phyloP scores from a whole-genome alignment of 2,888 invertebrate genomes.

The Dorcus hopei region DNA sequence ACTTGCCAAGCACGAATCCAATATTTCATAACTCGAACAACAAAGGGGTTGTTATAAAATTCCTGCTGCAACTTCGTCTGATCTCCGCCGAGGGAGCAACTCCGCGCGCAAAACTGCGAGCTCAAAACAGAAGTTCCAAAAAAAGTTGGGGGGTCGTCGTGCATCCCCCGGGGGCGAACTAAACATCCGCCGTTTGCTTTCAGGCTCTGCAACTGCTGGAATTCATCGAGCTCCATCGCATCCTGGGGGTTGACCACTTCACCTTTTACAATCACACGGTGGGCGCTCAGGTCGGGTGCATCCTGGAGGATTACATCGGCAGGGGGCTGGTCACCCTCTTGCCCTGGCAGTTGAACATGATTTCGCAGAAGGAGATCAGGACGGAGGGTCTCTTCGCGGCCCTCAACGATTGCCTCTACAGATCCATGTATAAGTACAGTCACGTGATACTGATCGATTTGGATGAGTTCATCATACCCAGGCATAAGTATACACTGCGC shows the following conservation, averaged over 20 bases:
- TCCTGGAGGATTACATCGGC: constrained; percentile 53
- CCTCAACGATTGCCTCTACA: constrained; percentile 88
- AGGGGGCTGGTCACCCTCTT: constrained; percentile 67
- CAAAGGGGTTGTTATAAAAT: too few relatives aligned
- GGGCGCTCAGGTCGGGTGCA: constrained; percentile 73
- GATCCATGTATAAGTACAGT: constrained; percentile 80
- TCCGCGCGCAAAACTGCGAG: too few relatives aligned
- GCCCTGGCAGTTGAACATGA: constrained; percentile 82
- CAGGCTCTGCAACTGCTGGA: constrained; percentile 78
- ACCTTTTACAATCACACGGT: constrained; percentile 89
- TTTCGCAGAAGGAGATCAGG: constrained; percentile 85
- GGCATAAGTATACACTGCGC: constrained; percentile 71
- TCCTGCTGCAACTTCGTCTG: too few relatives aligned
- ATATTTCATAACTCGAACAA: too few relatives aligned
- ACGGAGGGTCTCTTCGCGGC: constrained; percentile 91
- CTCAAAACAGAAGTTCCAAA: too few relatives aligned
- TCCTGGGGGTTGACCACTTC: constrained; percentile 83
- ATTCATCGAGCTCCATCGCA: constrained; percentile 82
- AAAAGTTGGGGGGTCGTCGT: too few relatives aligned
- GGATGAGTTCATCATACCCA: constrained; percentile 85
- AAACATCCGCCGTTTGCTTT: constrained; percentile 7
- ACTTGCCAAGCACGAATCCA: too few relatives aligned
- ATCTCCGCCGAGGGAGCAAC: too few relatives aligned
- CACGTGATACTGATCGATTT: constrained; percentile 83
- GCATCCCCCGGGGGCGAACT: too few relatives aligned